phyloP scores from a whole-genome alignment of 2,113 vertebrate species.

The Pogonocichla stellata region DNA sequence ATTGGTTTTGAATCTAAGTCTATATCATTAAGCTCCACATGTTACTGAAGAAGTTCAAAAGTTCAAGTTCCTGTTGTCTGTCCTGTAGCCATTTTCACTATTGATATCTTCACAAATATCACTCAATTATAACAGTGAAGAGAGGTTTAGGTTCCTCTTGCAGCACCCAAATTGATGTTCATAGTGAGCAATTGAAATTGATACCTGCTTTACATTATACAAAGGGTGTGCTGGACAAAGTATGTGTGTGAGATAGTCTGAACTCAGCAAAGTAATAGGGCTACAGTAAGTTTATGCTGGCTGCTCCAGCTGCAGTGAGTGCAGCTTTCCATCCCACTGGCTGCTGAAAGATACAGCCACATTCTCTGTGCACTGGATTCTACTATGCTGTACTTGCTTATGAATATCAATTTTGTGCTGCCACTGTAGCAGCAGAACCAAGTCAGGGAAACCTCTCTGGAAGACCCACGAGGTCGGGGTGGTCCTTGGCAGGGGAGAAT shows the following conservation, averaged over 20 bases:
- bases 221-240: background rate
- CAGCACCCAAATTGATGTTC: background rate
- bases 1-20: background rate
- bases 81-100: background rate
- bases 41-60: background rate
- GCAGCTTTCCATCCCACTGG: background rate
- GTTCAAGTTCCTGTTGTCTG: background rate
- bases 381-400: background rate
- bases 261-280: background rate
- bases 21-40: background rate
- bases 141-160: background rate
- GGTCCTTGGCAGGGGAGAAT: background rate
- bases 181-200: background rate
- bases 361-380: background rate
- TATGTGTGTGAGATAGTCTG: background rate
- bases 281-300: background rate
- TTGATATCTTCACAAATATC: background rate
- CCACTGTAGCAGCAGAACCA: background rate
- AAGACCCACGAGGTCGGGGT: fast-evolving
- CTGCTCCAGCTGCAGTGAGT: background rate
- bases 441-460: background rate
- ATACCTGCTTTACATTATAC: background rate
- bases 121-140: background rate
- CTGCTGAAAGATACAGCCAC: background rate
- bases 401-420: background rate